A percentile compares a stretch with the other conserved stretches of the same genome.
These are phyloP conservation scores for Apantesis nais DNA, from an alignment of 2,888 invertebrate species.

Conservation along the genomic window DNA sequence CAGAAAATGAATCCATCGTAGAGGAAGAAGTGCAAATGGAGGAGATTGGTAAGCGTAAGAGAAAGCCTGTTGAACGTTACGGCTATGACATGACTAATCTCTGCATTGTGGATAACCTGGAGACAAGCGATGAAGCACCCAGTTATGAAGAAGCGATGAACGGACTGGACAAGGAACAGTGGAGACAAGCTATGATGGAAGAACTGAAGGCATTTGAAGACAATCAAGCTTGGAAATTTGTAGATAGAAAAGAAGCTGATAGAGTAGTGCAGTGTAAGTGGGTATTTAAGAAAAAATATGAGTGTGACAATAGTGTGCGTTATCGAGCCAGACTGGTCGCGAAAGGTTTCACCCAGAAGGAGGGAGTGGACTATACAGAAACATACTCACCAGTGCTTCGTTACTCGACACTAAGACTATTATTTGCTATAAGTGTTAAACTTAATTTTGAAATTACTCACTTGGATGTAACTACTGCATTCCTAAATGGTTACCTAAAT, in stretches of 20 bases:
- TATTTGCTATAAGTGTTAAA: too few species aligned
- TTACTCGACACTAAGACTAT: too few species aligned
- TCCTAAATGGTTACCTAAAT: too few species aligned
- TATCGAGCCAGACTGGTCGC: constrained; percentile 10
- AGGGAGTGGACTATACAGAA: neutral
- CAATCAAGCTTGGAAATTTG: constrained; percentile 38
- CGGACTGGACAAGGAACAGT: constrained; percentile 22
- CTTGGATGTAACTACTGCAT: too few species aligned
- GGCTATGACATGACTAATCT: constrained; percentile 12
- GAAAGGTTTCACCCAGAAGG: constrained; percentile 4
- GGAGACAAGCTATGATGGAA: constrained; percentile 33
- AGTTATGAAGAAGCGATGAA: constrained; percentile 9
- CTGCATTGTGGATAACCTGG: constrained; percentile 6
- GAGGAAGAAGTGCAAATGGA: too few species aligned
- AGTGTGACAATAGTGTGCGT: constrained; percentile 14
- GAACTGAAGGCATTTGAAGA: constrained; percentile 38
- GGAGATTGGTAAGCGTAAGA: too few species aligned
- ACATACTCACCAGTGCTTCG: too few species aligned
- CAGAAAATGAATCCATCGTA: too few species aligned
- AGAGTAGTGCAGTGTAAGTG: constrained; percentile 15
- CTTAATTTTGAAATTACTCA: too few species aligned
- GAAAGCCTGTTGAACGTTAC: too few species aligned
- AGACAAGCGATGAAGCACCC: constrained; percentile 1
- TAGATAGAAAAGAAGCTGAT: constrained; percentile 16
- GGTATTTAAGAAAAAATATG: constrained; percentile 18